Conservation (phyloP, 2,888 invertebrate genomes). For the Apotomis capreana region DNA sequence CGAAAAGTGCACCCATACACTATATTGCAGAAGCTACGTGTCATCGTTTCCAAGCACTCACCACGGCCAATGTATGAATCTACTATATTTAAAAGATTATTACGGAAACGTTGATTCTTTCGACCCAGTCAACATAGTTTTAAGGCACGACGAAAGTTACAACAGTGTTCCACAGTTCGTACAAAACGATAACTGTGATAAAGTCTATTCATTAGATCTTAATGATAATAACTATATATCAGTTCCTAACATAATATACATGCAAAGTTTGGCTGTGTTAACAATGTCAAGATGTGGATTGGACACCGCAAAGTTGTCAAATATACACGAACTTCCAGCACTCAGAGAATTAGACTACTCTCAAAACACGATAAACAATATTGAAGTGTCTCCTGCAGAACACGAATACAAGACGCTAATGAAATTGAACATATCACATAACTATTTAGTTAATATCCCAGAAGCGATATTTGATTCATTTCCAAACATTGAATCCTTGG, state of each 20-base stretch:
- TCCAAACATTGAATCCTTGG: slow-evolving; percentile 54
- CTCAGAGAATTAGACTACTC: slow-evolving; percentile 62
- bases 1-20: slow-evolving; percentile 1
- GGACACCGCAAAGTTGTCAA: slow-evolving; percentile 54
- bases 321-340: slow-evolving; percentile 46
- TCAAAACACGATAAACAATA: slow-evolving; percentile 57
- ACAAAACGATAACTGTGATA: too few relatives aligned
- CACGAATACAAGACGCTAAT: slow-evolving; percentile 50
- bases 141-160: not conserved
- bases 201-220: slow-evolving; percentile 52
- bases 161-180: not conserved
- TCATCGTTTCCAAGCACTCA: not conserved
- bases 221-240: slow-evolving; percentile 49
- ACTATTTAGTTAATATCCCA: slow-evolving; percentile 55
- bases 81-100: not conserved
- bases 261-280: slow-evolving; percentile 54
- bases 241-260: slow-evolving; percentile 49
- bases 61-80: not conserved
- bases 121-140: not conserved
- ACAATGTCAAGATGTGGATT: slow-evolving; percentile 59
- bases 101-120: not conserved
- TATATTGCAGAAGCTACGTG: not conserved
- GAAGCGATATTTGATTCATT: slow-evolving; percentile 58
- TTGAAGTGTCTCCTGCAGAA: slow-evolving; percentile 45
- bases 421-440: slow-evolving; percentile 61